A percentile compares a stretch with the other conserved stretches of the same genome.
phyloP scores from a whole-genome alignment of 1,140 invertebrate species.

The Mercenaria mercenaria region DNA sequence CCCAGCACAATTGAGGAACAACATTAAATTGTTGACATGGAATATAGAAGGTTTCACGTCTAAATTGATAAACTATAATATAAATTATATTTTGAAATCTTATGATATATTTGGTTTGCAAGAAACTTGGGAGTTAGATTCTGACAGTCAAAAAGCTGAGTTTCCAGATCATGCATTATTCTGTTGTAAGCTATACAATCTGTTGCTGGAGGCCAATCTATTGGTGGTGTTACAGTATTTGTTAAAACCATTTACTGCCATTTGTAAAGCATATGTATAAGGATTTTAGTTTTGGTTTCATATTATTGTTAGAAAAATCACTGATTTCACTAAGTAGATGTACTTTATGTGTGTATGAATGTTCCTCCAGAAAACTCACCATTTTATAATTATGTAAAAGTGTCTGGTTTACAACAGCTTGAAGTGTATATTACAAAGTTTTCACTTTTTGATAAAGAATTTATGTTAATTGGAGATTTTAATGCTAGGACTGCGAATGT shows the following conservation, averaged over 20 bases:
- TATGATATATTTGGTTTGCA: constrained; percentile 26
- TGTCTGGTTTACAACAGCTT: neutral
- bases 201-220: neutral
- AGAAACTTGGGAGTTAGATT: constrained; percentile 24
- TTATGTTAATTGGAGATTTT: neutral
- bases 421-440: neutral
- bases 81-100: neutral
- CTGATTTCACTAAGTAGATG: neutral
- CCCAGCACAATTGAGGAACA: neutral
- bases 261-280: constrained; percentile 6
- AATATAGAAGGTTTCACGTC: constrained; percentile 22
- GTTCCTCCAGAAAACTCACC: constrained; percentile 9
- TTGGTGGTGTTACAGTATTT: constrained; percentile 34
- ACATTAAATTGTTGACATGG: neutral
- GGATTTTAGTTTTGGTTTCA: constrained; percentile 38
- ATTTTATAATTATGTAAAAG: constrained; percentile 1
- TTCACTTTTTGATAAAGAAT: too few species aligned
- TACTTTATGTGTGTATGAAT: constrained; percentile 23
- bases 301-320: constrained; percentile 18
- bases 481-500: neutral
- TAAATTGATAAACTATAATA: neutral
- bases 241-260: neutral
- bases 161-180: neutral
- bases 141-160: neutral
- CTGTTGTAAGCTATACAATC: constrained; percentile 13